Conservation (phyloP, 2,113 vertebrate genomes). For the Mormyrus lacerda region DNA sequence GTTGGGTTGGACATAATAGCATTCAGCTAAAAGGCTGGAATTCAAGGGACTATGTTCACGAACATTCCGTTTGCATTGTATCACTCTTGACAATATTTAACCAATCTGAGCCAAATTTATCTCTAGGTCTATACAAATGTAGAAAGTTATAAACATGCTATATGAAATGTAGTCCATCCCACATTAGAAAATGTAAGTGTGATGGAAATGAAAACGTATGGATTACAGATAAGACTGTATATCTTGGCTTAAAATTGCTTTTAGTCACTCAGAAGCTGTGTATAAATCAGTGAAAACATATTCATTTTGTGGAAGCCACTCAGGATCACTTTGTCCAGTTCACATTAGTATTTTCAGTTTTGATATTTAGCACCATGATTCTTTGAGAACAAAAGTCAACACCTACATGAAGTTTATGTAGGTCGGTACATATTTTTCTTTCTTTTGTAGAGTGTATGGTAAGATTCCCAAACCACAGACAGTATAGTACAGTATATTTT, state of each 20-base stretch:
- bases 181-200: conserved; percentile 8
- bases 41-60: background rate
- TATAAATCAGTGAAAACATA: background rate
- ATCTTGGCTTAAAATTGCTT: conserved; percentile 4
- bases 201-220: conserved; percentile 22
- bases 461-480: background rate
- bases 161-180: conserved; percentile 17
- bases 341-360: background rate
- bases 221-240: conserved; percentile 28
- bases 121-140: conserved; percentile 15
- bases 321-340: background rate
- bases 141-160: conserved; percentile 25
- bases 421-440: background rate
- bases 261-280: conserved; percentile 37
- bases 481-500: background rate
- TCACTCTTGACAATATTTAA: conserved; percentile 13
- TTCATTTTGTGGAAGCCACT: background rate
- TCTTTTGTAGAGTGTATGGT: too few relatives aligned
- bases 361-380: background rate
- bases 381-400: background rate
- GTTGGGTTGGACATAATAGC: conserved; percentile 9
- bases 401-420: background rate
- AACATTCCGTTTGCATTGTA: conserved; percentile 28
- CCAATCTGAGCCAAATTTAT: conserved; percentile 18
- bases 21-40: background rate